These are phyloP conservation scores for Rhagonycha lutea DNA, from an alignment of 2,888 invertebrate genomes.

Conservation along the genomic window DNA sequence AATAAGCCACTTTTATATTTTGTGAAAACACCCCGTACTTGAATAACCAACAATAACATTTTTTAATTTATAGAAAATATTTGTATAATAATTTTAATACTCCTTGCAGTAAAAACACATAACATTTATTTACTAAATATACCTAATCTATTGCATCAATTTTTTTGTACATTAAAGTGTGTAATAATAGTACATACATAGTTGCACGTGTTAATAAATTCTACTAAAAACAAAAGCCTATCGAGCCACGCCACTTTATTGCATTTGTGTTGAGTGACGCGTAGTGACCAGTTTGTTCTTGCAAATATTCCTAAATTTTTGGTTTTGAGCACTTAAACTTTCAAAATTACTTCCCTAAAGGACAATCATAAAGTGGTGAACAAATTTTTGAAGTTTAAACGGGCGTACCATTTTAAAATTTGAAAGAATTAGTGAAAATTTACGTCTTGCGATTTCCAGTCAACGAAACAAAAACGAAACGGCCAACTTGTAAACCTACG, in stretches of 20 bases:
- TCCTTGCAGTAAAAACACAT: too few relatives aligned
- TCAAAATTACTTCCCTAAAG: not conserved
- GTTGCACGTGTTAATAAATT: not conserved
- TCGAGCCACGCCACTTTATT: not conserved
- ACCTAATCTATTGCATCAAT: not conserved
- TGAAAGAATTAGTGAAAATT: not conserved
- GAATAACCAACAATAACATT: too few relatives aligned
- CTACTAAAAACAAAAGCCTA: not conserved
- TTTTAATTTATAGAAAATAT: too few relatives aligned
- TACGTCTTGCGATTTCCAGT: not conserved
- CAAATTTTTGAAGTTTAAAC: not conserved
- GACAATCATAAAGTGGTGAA: not conserved
- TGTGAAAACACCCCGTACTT: too few relatives aligned
- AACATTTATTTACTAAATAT: too few relatives aligned
- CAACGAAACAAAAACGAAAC: not conserved
- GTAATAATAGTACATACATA: not conserved
- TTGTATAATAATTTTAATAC: too few relatives aligned
- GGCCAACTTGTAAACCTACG: not conserved
- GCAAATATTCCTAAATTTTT: not conserved
- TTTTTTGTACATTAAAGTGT: not conserved
- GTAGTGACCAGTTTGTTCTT: not conserved
- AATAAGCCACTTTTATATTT: too few relatives aligned
- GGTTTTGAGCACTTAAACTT: not conserved
- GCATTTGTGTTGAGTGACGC: not conserved
- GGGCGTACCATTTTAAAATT: not conserved